Conservation (phyloP, 2,113 vertebrate species). For the crab-eating macaque (Macaca fascicularis) region T2T-MFA8v1.1 NC_088388.1:12229001-12229500, state of each 20-base stretch:
- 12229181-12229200: background rate
- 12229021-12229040: background rate
- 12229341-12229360: too few species aligned
- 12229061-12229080: fast-evolving
- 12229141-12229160: background rate
- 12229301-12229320: too few species aligned
- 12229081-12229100: fast-evolving
- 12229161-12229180: background rate
- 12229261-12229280: background rate
- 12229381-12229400: too few species aligned
- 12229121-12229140: background rate
- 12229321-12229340: too few species aligned
- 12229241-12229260: background rate
- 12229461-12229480: too few species aligned
- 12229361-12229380: too few species aligned
- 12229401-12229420: too few species aligned
- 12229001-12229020: background rate
- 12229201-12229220: background rate
- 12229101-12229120: background rate
- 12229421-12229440: too few species aligned
- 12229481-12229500: too few species aligned
- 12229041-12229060: background rate
- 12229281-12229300: background rate
- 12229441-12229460: too few species aligned
- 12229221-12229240: background rate